phyloP scores from a whole-genome alignment of 1,140 invertebrate genomes.

The Pemphigus obesinymphae region DNA sequence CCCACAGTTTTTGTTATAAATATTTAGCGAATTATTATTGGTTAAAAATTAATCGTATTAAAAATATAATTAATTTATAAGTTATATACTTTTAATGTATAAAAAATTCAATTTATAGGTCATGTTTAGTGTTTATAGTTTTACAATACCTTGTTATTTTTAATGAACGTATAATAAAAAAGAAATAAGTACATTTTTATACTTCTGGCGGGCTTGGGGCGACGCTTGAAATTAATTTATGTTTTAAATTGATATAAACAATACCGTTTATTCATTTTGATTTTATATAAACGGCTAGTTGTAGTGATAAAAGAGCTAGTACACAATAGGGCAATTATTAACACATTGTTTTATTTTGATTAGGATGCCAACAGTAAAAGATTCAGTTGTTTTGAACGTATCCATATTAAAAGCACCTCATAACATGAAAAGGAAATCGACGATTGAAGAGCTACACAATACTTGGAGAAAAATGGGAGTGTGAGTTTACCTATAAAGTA shows the following conservation, averaged over 20 bases:
- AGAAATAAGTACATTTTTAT: background rate
- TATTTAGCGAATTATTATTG: too few relatives aligned
- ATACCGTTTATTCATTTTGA: background rate
- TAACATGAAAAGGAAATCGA: constrained; percentile 51
- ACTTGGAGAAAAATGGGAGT: constrained; percentile 54
- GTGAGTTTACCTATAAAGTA: too few relatives aligned
- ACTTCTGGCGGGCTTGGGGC: background rate
- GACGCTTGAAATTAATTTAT: background rate
- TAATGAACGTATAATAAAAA: too few relatives aligned
- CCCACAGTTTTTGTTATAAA: too few relatives aligned
- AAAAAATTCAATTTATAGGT: too few relatives aligned
- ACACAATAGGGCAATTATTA: background rate
- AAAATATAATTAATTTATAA: too few relatives aligned
- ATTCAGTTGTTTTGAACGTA: background rate
- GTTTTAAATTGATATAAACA: background rate
- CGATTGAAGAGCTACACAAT: constrained; percentile 53
- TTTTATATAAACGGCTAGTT: background rate
- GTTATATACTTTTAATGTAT: too few relatives aligned
- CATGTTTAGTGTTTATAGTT: too few relatives aligned
- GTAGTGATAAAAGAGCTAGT: background rate
- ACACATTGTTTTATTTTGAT: constrained; percentile 1
- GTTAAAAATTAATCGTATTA: too few relatives aligned
- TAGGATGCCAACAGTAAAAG: constrained; percentile 14
- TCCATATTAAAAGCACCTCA: constrained; percentile 40
- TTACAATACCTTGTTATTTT: too few relatives aligned